These are phyloP conservation scores for Adelosebastes latens DNA, from an alignment of 2,797 vertebrate species.

Conservation along the genomic window DNA sequence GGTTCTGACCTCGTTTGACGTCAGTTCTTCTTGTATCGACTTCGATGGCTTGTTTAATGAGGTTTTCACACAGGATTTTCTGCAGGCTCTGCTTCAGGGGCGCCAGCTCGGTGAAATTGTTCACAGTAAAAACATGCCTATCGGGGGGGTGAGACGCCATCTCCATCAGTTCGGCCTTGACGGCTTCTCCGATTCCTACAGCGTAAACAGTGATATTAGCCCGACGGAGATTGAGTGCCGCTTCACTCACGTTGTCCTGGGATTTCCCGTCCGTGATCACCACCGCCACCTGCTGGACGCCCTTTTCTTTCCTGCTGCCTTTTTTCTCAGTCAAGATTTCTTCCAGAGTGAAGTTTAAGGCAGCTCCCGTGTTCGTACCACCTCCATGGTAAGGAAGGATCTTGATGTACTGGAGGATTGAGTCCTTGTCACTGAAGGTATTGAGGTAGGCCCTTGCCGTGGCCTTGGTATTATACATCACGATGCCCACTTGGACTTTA, in stretches of 20 bases:
- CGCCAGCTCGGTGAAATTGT: constrained; percentile 74
- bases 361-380: constrained; percentile 69
- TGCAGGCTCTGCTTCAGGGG: constrained; percentile 63
- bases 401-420: constrained; percentile 77
- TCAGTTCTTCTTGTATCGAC: not conserved
- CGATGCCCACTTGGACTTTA: constrained; percentile 78
- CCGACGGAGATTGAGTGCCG: constrained; percentile 71
- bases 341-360: constrained; percentile 75
- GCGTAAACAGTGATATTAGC: constrained; percentile 76
- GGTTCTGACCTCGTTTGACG: constrained; percentile 69
- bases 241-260: constrained; percentile 63
- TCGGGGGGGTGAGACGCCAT: constrained; percentile 80
- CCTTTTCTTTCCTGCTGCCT: constrained; percentile 66
- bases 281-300: constrained; percentile 80
- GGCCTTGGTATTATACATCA: constrained; percentile 71
- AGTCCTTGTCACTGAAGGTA: constrained; percentile 56
- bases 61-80: constrained; percentile 76
- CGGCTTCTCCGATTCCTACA: constrained; percentile 72
- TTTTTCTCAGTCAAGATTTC: constrained; percentile 66
- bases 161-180: constrained; percentile 54
- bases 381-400: constrained; percentile 72
- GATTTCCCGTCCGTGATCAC: constrained; percentile 82
- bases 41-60: not conserved
- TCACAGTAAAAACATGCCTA: constrained; percentile 68
- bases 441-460: constrained; percentile 72